Evolutionary conservation across 1,140 invertebrate genomes (phyloP), one percentile per base, ranked within the genome.

Genomic region (Drosophila biarmipes): DNA sequence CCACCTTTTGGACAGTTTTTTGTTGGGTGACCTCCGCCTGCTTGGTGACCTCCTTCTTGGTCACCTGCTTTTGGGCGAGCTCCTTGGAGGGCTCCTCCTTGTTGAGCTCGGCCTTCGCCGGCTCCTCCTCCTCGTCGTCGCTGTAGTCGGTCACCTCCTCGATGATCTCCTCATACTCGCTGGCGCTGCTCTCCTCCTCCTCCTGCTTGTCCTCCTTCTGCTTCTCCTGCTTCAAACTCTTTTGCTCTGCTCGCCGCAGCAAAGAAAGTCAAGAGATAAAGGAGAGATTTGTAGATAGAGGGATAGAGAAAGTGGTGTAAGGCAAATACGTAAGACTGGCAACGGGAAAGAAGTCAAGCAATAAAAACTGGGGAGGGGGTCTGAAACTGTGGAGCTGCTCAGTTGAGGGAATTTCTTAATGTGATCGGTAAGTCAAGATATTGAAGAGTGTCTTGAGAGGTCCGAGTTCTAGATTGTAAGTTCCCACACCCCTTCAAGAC

Each of bases 101-200:
- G 6, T 59, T 40, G 10, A 42, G 42, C 24, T 31, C 29, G 1
- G 29, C 1, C 10, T 29, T 24, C 3, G 5, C 27, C 8, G 37
- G 31, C 17, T 29, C 19, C 12, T 90, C 87, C n/a, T 80, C 78
- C 31, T 91, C 90, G 14, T 75, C 78, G 58, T 79, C 85, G 72
- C 81, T 86, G 59, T 91, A 78, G 48, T 87, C 89, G 73, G 82
- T 92, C 6, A 92, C 82, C 73, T 92, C 91, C 59, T 92, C 90
- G 40, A 90, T 90, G 66, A 92, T 90, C 51, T 92, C 91, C 73
- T 92, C 91, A 86, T 92, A 91, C 73, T 92, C 91, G 71, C 91
- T 92, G 75, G 77, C 81, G 58, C 90, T 92, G 80, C 89, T 91
- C 34, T 89, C 84, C 35, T 92, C 91, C 35, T 71, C 85, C 12